phyloP scores from a whole-genome alignment of 2,888 invertebrate species.

The Anoplius nigerrimus region DNA sequence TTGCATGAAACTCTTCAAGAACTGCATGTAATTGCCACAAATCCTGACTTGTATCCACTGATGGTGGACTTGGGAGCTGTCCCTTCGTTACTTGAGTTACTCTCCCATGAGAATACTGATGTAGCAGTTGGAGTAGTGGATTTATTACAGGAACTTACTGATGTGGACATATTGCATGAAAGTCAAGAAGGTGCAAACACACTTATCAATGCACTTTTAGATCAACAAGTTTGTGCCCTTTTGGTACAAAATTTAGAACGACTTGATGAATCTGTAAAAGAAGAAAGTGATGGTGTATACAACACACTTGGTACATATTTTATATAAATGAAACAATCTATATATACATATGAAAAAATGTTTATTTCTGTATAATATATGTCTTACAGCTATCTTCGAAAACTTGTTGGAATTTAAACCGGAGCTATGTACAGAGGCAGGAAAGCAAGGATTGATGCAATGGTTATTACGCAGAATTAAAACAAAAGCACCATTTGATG shows the following conservation, averaged over 20 bases:
- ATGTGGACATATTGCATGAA: conserved; percentile 96
- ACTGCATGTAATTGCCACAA: conserved; percentile 94
- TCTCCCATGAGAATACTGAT: conserved; percentile 98
- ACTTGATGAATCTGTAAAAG: conserved; percentile 93
- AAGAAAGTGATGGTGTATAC: conserved; percentile 97
- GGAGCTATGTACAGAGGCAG: conserved; percentile 89
- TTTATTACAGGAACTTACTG: conserved; percentile 90
- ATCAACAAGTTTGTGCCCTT: conserved; percentile 92
- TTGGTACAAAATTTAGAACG: conserved; percentile 95
- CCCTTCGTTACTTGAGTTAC: conserved; percentile 91
- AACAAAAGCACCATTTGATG: conserved; percentile 93
- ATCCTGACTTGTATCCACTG: conserved; percentile 94
- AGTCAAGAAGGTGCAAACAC: conserved; percentile 93
- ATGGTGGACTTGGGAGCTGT: conserved; percentile 93
- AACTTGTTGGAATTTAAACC: conserved; percentile 94
- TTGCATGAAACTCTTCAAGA: conserved; percentile 92
- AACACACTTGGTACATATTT: conserved; percentile 85
- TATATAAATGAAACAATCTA: neutral
- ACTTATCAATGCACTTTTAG: conserved; percentile 90
- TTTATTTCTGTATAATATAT: conserved; percentile 3
- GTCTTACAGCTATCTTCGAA: conserved; percentile 87
- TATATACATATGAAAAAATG: conserved; percentile 10
- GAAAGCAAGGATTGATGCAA: conserved; percentile 91
- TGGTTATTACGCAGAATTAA: conserved; percentile 95
- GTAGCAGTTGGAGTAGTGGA: conserved; percentile 88